These are phyloP conservation scores for Melanotaenia pygmaea DNA, from an alignment of 2,797 vertebrate genomes.

Conservation along the genomic window DNA sequence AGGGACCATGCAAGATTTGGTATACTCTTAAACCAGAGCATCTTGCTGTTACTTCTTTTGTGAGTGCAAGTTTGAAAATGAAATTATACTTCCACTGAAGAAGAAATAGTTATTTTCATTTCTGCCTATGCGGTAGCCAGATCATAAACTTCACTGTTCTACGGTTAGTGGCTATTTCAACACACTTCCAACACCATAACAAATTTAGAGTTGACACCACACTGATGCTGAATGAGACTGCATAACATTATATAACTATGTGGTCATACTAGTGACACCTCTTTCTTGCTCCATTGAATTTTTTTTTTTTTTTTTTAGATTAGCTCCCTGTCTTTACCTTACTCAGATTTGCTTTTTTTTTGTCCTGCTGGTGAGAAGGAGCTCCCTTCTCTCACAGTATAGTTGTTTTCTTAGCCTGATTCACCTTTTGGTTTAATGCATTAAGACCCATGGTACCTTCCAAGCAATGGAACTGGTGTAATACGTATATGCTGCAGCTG, in stretches of 20 bases:
- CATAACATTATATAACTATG: slow-evolving; percentile 62
- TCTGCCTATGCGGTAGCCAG: background rate
- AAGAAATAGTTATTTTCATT: slow-evolving; percentile 21
- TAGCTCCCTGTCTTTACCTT: slow-evolving; percentile 35
- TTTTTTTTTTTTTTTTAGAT: slow-evolving; percentile 51
- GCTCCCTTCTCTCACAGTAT: slow-evolving; percentile 4
- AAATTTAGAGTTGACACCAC: slow-evolving; percentile 34
- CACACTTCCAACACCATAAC: slow-evolving; percentile 24
- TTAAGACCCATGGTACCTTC: background rate
- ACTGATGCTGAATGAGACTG: slow-evolving; percentile 43
- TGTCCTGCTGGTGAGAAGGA: slow-evolving; percentile 19
- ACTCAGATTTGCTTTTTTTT: slow-evolving; percentile 40
- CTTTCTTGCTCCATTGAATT: slow-evolving; percentile 59
- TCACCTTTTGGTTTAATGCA: slow-evolving; percentile 6
- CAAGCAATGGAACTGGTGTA: background rate
- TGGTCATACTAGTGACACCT: slow-evolving; percentile 50
- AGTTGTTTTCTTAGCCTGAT: slow-evolving; percentile 1
- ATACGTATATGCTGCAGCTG: background rate
- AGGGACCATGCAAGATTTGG: slow-evolving; percentile 47
- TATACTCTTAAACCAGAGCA: slow-evolving; percentile 29
- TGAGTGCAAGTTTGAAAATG: background rate
- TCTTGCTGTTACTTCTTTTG: background rate
- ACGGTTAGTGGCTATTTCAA: slow-evolving; percentile 14
- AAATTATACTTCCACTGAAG: background rate
- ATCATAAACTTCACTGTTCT: slow-evolving; percentile 34